These are phyloP conservation scores for Epinephelus malabaricus DNA, from an alignment of 2,797 vertebrate genomes.

Conservation along the genomic window DNA sequence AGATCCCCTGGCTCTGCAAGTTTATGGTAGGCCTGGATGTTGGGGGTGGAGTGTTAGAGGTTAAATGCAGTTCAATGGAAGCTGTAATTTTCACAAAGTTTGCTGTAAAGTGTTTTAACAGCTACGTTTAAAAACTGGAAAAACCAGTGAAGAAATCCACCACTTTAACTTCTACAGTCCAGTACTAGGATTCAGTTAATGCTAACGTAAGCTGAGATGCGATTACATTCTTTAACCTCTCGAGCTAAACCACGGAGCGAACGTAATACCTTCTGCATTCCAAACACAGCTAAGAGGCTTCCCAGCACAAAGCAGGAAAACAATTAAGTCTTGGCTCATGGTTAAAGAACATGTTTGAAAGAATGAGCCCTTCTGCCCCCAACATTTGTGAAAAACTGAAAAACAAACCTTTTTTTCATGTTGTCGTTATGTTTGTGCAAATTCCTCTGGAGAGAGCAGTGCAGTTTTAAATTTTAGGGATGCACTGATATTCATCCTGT, in stretches of 20 bases:
- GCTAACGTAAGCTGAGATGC: slow-evolving; percentile 5
- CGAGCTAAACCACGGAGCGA: slow-evolving; percentile 19
- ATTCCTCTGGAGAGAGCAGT: background rate
- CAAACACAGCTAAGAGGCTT: slow-evolving; percentile 58
- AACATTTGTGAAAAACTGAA: slow-evolving; percentile 2
- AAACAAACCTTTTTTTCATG: background rate
- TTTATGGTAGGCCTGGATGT: too few relatives aligned
- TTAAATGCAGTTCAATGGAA: background rate
- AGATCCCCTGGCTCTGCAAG: too few relatives aligned
- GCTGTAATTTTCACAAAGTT: background rate
- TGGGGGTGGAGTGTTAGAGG: too few relatives aligned
- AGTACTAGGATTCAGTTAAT: background rate
- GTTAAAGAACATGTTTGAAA: slow-evolving; percentile 32
- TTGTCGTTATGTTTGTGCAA: background rate
- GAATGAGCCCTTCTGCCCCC: background rate
- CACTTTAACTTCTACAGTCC: background rate
- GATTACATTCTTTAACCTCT: slow-evolving; percentile 37
- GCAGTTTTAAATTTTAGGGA: background rate
- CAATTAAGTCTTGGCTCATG: slow-evolving; percentile 31
- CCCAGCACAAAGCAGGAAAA: slow-evolving; percentile 14
- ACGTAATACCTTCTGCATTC: slow-evolving; percentile 46
- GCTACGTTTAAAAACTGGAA: background rate
- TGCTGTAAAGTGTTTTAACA: background rate
- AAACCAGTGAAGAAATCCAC: background rate
- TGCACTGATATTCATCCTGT: too few relatives aligned